Conservation (phyloP, 2,888 invertebrate genomes). For the Eucera pruinosa region DNA sequence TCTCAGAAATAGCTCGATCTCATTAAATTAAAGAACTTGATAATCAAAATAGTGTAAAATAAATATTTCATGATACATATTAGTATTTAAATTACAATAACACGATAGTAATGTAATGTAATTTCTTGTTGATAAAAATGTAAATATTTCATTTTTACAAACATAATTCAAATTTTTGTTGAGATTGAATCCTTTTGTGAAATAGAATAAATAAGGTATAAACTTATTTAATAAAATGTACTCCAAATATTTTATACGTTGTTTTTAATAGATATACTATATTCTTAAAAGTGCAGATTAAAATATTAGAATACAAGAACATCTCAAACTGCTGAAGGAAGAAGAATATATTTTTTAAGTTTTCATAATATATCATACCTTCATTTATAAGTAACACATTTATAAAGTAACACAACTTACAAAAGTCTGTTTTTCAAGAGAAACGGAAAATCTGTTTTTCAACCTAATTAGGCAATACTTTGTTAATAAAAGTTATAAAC, state of each 20-base stretch:
- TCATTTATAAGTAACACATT: too few relatives aligned
- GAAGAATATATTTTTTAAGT: too few relatives aligned
- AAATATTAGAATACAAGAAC: neutral
- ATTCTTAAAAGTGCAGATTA: neutral
- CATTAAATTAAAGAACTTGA: slow-evolving; percentile 89
- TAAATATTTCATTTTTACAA: slow-evolving; percentile 18
- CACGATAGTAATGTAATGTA: too few relatives aligned
- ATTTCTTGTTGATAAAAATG: slow-evolving; percentile 19
- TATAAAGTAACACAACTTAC: too few relatives aligned
- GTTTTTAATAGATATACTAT: too few relatives aligned
- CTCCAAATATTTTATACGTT: neutral
- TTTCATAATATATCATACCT: too few relatives aligned
- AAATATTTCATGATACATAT: slow-evolving; percentile 21
- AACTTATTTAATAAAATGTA: slow-evolving; percentile 21
- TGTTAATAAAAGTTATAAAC: too few relatives aligned
- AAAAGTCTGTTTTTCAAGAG: too few relatives aligned
- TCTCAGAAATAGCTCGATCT: slow-evolving; percentile 98
- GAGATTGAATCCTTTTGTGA: neutral
- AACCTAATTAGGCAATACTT: too few relatives aligned
- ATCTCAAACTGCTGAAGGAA: too few relatives aligned
- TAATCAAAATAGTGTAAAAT: slow-evolving; percentile 30
- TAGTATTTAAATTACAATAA: slow-evolving; percentile 30
- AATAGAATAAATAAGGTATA: neutral
- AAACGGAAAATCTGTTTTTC: too few relatives aligned
- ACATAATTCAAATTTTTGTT: neutral